Evolutionary conservation across 1,140 invertebrate genomes (phyloP).

Genomic region (Zelostemma sp.): DNA sequence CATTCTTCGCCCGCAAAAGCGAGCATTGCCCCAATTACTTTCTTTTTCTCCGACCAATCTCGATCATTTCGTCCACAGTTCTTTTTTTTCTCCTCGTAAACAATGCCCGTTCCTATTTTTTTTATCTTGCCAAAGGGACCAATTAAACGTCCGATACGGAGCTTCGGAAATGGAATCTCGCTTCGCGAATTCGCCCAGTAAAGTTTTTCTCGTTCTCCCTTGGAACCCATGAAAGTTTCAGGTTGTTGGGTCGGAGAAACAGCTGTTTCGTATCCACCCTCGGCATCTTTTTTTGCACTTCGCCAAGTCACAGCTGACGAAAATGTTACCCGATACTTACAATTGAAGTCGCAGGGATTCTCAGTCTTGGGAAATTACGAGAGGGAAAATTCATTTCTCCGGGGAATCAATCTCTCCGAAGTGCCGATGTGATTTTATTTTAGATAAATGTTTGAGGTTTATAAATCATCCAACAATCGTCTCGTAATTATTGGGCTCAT

Average conservation of each 20-base stretch:
- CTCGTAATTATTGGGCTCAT: no score
- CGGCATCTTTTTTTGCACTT: constrained; percentile 24
- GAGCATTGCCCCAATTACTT: constrained; percentile 16
- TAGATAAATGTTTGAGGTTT: no score
- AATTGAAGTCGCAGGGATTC: constrained; percentile 1
- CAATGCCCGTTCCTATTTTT: not conserved
- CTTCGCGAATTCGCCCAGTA: not conserved
- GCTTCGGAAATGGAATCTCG: constrained; percentile 2
- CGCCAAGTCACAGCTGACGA: constrained; percentile 34
- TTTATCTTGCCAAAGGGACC: no score
- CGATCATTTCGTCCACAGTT: not conserved
- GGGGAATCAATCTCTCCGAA: no score
- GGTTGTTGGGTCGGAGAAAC: constrained; percentile 11
- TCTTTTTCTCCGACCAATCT: not conserved
- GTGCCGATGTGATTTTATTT: no score
- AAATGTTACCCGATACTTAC: constrained; percentile 1
- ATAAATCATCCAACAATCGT: no score
- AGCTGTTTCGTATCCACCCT: constrained; percentile 36
- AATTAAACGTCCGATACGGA: no score
- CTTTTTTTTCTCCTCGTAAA: not conserved
- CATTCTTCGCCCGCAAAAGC: constrained; percentile 8
- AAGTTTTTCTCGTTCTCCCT: no score
- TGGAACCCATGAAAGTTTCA: constrained; percentile 16
- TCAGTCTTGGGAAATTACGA: no score
- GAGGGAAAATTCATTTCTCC: no score